phyloP scores from a whole-genome alignment of 1,140 invertebrate species.

The Eufriesea mexicana region DNA sequence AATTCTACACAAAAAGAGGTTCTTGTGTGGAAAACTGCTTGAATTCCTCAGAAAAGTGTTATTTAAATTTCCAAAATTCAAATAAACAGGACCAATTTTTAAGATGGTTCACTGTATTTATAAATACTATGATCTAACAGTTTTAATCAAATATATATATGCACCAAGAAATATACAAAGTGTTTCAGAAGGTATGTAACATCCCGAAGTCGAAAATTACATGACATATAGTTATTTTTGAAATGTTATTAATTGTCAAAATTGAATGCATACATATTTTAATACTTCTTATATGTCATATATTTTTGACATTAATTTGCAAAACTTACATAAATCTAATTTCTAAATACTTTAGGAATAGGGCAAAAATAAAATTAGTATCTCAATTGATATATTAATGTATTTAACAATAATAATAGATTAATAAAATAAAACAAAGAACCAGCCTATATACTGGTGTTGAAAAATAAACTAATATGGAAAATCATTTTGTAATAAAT shows the following conservation, averaged over 20 bases:
- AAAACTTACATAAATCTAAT: not conserved
- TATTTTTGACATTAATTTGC: not conserved
- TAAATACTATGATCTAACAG: slow-evolving; percentile 29
- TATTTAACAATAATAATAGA: not conserved
- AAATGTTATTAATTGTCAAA: slow-evolving; percentile 23
- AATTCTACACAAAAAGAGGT: slow-evolving; percentile 40
- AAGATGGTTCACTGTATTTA: slow-evolving; percentile 14
- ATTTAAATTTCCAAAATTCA: slow-evolving; percentile 23
- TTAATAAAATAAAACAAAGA: not conserved
- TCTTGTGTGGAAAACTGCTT: slow-evolving; percentile 34
- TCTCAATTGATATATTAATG: not conserved
- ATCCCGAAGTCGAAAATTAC: slow-evolving; percentile 34
- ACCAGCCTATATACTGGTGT: not conserved
- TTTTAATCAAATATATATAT: slow-evolving; percentile 30
- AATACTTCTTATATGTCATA: not conserved
- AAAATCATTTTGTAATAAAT: not conserved
- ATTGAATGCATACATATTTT: slow-evolving; percentile 16
- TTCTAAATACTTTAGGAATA: not conserved
- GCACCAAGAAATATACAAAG: slow-evolving; percentile 34
- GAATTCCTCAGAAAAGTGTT: slow-evolving; percentile 27
- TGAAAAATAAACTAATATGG: not conserved
- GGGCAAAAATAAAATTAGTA: not conserved
- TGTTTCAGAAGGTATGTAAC: slow-evolving; percentile 43
- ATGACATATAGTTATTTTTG: slow-evolving; percentile 18
- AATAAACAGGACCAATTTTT: slow-evolving; percentile 22